Evolutionary conservation across 2,113 vertebrate species (phyloP), one percentile per base, ranked within the genome.

Genomic region (Romanogobio albipinnatus): DNA sequence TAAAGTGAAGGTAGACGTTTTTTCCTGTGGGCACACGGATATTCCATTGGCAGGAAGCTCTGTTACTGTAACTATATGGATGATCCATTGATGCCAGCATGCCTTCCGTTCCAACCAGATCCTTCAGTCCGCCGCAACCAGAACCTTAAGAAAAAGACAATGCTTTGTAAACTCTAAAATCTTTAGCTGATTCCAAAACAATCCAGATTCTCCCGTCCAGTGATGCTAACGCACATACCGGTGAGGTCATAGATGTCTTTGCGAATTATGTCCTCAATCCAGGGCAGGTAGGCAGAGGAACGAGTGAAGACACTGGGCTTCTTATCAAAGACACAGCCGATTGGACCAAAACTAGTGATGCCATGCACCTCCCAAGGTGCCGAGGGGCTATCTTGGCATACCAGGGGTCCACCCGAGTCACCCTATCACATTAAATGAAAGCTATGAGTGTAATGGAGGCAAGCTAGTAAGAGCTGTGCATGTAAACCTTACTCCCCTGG

Each of bases 231-330:
- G 59, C 58, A 86, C 92, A 10, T 94, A 95, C 94, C 92, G 86
- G 88, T 89, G 80, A 86, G 33, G 26, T 93, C 88, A 87, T 94
- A 95, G 36, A 93, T 87, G 83, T 95, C 88, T 83, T 89, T 94
- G 83, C 91, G 93, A 24, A 95, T 90, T 74, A 93, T 80, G 39
- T 93, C 90, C n/a, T 90, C 49, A 11, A 95, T 94, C 95, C 95
- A 95, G 19, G 92, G 89, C 51, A 93, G 39, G 89, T 95, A 95
- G 26, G 93, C 92, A 29, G 94, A 96, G 24, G 84, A 77, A 43
- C 93, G 93, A 22, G 93, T 95, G 88, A 95, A 95, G 70, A 95
- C 93, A 0, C 93, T 95, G 33, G 94, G 94, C 84, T 95, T 95
- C 89, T 95, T 95, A 84, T 95, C 82, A 94, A 94, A 93, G 17